These are phyloP conservation scores for Phalacrocorax aristotelis DNA, from an alignment of 2,113 vertebrate genomes.

Conservation along the genomic window DNA sequence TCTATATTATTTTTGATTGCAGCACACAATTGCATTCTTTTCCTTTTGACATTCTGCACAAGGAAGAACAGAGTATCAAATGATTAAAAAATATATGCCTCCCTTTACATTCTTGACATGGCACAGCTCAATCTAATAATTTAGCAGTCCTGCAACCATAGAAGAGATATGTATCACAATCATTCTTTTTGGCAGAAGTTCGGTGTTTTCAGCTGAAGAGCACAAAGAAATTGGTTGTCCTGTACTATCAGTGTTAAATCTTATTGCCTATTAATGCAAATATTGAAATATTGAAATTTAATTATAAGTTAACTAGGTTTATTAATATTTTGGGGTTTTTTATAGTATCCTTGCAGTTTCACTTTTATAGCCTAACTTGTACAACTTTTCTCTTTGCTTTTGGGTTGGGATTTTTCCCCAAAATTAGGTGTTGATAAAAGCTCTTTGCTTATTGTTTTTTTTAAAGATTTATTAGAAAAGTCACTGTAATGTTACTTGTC, in stretches of 20 bases:
- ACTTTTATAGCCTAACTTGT: background rate
- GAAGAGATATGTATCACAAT: background rate
- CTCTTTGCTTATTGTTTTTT: background rate
- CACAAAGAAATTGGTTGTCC: background rate
- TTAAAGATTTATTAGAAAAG: background rate
- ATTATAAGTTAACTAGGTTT: background rate
- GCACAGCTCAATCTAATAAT: background rate
- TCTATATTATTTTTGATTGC: background rate
- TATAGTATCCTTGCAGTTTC: background rate
- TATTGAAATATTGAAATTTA: background rate
- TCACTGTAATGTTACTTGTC: background rate
- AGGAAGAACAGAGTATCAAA: background rate
- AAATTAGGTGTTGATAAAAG: background rate
- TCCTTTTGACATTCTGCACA: background rate
- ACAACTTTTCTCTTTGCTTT: background rate
- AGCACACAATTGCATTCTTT: background rate
- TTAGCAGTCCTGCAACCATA: background rate
- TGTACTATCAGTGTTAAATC: background rate
- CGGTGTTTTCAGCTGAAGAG: background rate
- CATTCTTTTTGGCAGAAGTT: background rate
- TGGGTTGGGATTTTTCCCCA: accelerated
- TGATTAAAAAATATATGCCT: background rate
- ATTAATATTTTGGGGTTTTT: background rate
- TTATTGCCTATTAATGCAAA: background rate
- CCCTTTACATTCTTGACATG: background rate